Conservation (phyloP, 2,888 invertebrate genomes). For the Papilio gigon region DNA sequence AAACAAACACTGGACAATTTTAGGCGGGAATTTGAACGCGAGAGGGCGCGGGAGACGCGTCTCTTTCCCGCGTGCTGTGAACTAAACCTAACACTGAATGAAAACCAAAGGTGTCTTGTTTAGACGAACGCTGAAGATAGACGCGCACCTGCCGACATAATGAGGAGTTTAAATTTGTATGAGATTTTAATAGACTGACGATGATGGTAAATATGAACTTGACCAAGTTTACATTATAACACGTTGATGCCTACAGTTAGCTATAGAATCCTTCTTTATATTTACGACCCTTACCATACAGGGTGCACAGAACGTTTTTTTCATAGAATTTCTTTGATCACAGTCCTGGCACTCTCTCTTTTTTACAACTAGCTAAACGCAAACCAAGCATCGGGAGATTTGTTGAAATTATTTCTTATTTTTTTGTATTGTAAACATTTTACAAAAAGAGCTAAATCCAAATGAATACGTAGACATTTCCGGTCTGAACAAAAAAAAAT, state of each 20-base stretch:
- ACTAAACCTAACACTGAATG: slow-evolving; percentile 51
- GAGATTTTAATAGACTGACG: slow-evolving; percentile 26
- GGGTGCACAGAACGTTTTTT: too few relatives aligned
- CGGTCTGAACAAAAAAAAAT: background rate
- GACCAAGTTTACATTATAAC: slow-evolving; percentile 30
- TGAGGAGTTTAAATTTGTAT: slow-evolving; percentile 25
- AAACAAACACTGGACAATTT: slow-evolving; percentile 32
- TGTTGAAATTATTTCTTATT: too few relatives aligned
- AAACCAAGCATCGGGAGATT: too few relatives aligned
- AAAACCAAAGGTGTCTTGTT: slow-evolving; percentile 46
- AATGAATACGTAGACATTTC: background rate
- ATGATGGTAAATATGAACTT: slow-evolving; percentile 30
- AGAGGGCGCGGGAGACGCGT: slow-evolving; percentile 43
- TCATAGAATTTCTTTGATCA: too few relatives aligned
- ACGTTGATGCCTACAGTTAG: background rate
- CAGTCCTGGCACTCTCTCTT: background rate
- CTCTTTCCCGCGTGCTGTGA: slow-evolving; percentile 48
- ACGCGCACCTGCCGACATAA: slow-evolving; percentile 37
- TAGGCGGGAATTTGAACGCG: slow-evolving; percentile 32
- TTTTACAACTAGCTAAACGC: too few relatives aligned
- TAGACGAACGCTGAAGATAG: slow-evolving; percentile 44
- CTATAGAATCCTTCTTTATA: background rate
- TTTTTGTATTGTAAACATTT: too few relatives aligned
- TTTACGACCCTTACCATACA: background rate
- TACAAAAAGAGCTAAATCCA: background rate